These are phyloP conservation scores for Drosophila anomelani DNA, from an alignment of 2,888 invertebrate species.

Conservation along the genomic window DNA sequence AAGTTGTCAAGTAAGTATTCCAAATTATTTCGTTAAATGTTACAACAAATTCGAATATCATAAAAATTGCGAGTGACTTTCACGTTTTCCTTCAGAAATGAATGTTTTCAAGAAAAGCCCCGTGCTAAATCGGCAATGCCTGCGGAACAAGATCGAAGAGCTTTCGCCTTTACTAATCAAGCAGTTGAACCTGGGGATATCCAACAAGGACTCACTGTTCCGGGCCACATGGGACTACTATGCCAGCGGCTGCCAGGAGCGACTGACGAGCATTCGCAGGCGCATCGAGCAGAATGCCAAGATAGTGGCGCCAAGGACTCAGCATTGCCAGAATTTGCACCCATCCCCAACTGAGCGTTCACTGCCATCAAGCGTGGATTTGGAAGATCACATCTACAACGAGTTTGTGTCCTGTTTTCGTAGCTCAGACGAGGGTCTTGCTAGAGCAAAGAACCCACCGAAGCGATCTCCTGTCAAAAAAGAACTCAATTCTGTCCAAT, in stretches of 20 bases:
- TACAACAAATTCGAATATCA: neutral
- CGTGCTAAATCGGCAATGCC: slow-evolving; percentile 12
- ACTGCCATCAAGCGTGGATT: neutral
- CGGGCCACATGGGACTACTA: slow-evolving; percentile 53
- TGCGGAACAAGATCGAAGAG: slow-evolving; percentile 8
- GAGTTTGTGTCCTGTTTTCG: slow-evolving; percentile 20
- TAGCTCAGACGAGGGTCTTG: neutral
- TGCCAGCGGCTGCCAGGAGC: slow-evolving; percentile 49
- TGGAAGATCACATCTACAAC: slow-evolving; percentile 10
- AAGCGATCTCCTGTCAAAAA: neutral
- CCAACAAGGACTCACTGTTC: slow-evolving; percentile 31
- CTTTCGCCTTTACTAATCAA: slow-evolving; percentile 6
- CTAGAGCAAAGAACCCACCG: neutral
- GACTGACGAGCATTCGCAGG: slow-evolving; percentile 35
- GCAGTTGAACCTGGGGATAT: neutral
- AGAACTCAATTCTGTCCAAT: neutral
- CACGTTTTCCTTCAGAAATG: neutral
- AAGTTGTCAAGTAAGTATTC: slow-evolving; percentile 8
- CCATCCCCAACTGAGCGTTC: neutral
- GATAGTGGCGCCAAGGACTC: neutral
- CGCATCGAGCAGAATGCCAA: slow-evolving; percentile 42
- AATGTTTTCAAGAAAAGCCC: slow-evolving; percentile 6
- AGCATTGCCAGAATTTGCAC: neutral
- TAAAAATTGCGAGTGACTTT: slow-evolving; percentile 17
- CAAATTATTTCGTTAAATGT: slow-evolving; percentile 4